Conservation (phyloP, 2,113 vertebrate species). For the Notothenia coriiceps region DNA sequence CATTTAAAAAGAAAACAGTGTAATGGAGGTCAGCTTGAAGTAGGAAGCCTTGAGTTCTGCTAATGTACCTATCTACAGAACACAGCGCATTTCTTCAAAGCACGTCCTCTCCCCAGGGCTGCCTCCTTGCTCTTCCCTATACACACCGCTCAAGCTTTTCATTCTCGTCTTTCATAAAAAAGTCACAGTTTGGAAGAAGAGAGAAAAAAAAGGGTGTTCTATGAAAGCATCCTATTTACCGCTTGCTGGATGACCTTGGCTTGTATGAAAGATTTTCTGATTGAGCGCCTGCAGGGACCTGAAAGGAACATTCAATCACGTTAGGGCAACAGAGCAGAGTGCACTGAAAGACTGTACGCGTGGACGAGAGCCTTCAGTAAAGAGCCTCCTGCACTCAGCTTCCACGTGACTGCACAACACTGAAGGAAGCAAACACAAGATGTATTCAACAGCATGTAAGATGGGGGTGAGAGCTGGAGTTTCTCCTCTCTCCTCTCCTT, state of each 20-base stretch:
- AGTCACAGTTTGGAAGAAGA: slow-evolving; percentile 54
- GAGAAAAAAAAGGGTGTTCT: slow-evolving; percentile 51
- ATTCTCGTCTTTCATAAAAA: slow-evolving; percentile 60
- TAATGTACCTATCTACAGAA: slow-evolving; percentile 69
- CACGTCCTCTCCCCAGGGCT: slow-evolving; percentile 60
- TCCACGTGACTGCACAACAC: slow-evolving; percentile 67
- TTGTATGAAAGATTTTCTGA: slow-evolving; percentile 69
- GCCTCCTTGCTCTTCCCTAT: slow-evolving; percentile 47
- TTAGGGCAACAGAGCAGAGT: slow-evolving; percentile 76
- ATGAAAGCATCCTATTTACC: slow-evolving; percentile 78
- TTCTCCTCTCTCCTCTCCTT: not conserved
- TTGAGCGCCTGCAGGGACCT: slow-evolving; percentile 76
- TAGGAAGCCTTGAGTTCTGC: slow-evolving; percentile 57
- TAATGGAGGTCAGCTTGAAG: slow-evolving; percentile 54
- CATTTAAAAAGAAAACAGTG: slow-evolving; percentile 12
- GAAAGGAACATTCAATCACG: slow-evolving; percentile 72
- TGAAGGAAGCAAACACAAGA: slow-evolving; percentile 58
- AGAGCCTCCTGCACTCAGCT: slow-evolving; percentile 75
- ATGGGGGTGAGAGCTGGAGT: slow-evolving; percentile 8
- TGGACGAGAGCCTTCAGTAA: slow-evolving; percentile 62
- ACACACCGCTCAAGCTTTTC: slow-evolving; percentile 67
- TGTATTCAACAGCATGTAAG: slow-evolving; percentile 49
- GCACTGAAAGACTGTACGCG: slow-evolving; percentile 61
- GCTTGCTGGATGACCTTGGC: slow-evolving; percentile 64
- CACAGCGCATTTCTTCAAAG: slow-evolving; percentile 61